A percentile compares a stretch with the other conserved stretches of the same genome.
Conservation (phyloP, 1,140 invertebrate genomes). For the Aradophagus sp. region DNA sequence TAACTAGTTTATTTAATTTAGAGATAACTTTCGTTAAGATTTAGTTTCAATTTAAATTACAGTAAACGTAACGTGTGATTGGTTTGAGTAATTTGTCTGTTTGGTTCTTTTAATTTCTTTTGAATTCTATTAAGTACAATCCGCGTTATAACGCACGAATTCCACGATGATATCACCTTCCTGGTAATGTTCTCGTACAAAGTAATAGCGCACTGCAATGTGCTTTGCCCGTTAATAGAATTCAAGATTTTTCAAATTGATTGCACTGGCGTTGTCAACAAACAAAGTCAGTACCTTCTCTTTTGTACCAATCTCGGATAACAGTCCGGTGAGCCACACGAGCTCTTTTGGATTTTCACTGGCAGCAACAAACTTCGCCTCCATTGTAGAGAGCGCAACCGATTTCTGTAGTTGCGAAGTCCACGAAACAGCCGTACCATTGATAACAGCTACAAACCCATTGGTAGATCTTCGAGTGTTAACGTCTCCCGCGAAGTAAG, state of each 20-base stretch:
- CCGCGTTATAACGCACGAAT: conserved; percentile 11
- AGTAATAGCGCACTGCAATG: conserved; percentile 11
- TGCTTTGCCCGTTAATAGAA: conserved; percentile 14
- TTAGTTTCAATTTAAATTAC: too few species aligned
- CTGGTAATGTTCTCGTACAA: conserved; percentile 12
- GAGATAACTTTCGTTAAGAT: too few species aligned
- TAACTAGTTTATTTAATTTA: too few species aligned
- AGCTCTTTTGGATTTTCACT: conserved; percentile 15
- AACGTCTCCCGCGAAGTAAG: conserved; percentile 5
- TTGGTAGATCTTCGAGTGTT: conserved; percentile 12
- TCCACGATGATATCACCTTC: conserved; percentile 7
- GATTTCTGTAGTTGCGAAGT: too few species aligned
- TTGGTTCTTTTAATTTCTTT: too few species aligned
- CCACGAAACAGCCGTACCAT: conserved; percentile 5
- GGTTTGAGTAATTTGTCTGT: too few species aligned
- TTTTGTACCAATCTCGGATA: conserved; percentile 6
- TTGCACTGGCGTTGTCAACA: conserved; percentile 15
- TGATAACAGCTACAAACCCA: conserved; percentile 7
- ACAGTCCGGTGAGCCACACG: conserved; percentile 10
- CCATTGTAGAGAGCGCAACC: too few species aligned
- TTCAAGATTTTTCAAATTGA: conserved; percentile 13
- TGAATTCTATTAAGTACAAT: too few species aligned
- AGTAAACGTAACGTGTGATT: too few species aligned
- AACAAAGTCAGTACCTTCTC: not conserved
- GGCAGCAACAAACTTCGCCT: conserved; percentile 17